Base-by-base conservation (phyloP, 2,797 vertebrate species). In the Gymnoscopelus microlampas region DNA sequence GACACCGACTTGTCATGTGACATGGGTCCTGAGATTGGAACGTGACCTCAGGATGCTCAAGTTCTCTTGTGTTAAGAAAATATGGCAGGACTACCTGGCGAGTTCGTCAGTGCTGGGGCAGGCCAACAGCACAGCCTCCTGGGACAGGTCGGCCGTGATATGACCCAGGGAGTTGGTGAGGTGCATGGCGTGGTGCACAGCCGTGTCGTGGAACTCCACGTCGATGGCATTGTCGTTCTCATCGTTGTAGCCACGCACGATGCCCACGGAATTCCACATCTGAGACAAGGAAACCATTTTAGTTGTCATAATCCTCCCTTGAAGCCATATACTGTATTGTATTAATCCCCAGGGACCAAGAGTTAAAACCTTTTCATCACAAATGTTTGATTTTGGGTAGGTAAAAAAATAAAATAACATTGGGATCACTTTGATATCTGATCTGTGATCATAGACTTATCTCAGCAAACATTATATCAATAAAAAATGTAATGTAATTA, bases 211-310 rank as follows among this genome's bases (percentile, higher is more conserved):
- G 74, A 99, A 99, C 74, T 99, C 98, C 12, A 99, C 83, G 3
- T 99, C 98, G 0, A 99, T 94, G 71, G 98, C 97, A 11, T 95
- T 97, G 90, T 99, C 98, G 83, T 97, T 95, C 26, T 99, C 97
- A 5, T 99, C 98, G 2, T 95, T 97, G 92, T 99, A 99, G 68
- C 96, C 95, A 15, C 98, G 96, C 66, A 99, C 90, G 15, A 98
- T 96, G 0, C 97, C 98, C 53, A 97, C 72, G 0, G 97, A 98
- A 84, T 99, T 99, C 98, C 98, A 99, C 24, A 95, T 89, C 98
- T 99, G 66, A 19, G 54, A 77, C 3, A 77, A 12, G 48, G 32
- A 58, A 32, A 53, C 50, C n/a, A 70, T 48, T 3, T 3, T 0
- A 2, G 6, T 14, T 1, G 19, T 71, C 56, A 70, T 0, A 5